Base-by-base conservation (phyloP, 2,888 invertebrate species). In the Campoplex capitator region DNA sequence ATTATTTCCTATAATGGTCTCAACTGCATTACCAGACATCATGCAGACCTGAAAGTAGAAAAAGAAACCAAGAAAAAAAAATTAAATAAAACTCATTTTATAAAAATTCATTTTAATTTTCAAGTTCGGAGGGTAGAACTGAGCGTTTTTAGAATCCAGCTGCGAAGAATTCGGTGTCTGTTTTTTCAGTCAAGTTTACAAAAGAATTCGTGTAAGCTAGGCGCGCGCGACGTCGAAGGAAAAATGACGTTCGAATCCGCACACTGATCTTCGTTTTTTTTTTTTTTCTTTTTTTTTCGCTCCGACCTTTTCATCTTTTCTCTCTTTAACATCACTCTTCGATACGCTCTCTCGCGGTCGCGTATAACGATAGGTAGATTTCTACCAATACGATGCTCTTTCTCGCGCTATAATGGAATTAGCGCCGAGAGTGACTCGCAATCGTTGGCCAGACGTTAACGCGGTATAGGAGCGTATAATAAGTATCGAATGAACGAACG, bases 11-110 rank as follows among this genome's bases (percentile, higher is more conserved):
- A 94, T 92, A 92, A 94, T 93, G 78, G 88, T 92, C 90, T 94
- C 94, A 81, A 92, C 91, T 48, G 92, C 89, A 83, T 90, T 91
- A 84, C 93, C 96, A 85, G 96, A 96, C 96, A 97, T 97, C 96
- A 97, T 96, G 93, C 96, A 96, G 93, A 96, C 97, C 97, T 97
- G 94, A 3, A 94, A 94, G 7, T 48, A 7, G 51, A 62, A 51
- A 28, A 67, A 76, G 28, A 67, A 76, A 32, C 38, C 38, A 3
- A 3, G 38, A 23, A 81, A 13, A 38, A n/a, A 48, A 54, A 71
- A 73, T 32, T 6, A 76, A 58, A 67, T 16, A 38, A 80, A 42
- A 23, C 28, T 38, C 23, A n/a, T 73, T 11, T 11, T 13, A 23
- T 23, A 23, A 38, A 80, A 42, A 23, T 28, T 38, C 23, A n/a